These are phyloP conservation scores for Trichoplusia ni DNA, from an alignment of 1,140 invertebrate species.

Conservation along the genomic window DNA sequence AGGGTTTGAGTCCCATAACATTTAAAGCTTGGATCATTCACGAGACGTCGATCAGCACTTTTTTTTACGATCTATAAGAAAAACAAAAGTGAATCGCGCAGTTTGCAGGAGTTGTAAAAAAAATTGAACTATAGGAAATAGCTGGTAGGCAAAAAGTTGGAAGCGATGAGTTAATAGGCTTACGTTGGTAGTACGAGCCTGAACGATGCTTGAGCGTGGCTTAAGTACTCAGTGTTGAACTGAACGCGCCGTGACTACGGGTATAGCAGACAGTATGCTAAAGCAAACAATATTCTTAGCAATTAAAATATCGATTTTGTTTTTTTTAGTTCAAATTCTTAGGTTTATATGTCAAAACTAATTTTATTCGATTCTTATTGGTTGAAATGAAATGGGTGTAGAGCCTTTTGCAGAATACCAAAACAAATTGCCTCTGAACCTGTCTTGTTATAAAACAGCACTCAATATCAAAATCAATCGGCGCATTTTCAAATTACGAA, in stretches of 20 bases:
- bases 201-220: not conserved
- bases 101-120: not conserved
- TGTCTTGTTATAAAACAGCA: no score
- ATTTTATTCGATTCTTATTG: no score
- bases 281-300: no score
- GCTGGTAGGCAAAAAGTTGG: constrained; percentile 2
- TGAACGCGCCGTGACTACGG: not conserved
- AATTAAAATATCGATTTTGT: no score
- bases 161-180: not conserved
- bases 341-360: no score
- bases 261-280: no score
- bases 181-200: not conserved
- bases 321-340: no score
- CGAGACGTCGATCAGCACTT: not conserved
- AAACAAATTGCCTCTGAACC: no score
- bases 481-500: no score
- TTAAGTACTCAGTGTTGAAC: not conserved
- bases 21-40: constrained; percentile 3
- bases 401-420: no score
- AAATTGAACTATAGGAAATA: not conserved
- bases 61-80: not conserved
- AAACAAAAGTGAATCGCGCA: not conserved
- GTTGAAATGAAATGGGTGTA: no score
- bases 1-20: not conserved
- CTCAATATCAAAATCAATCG: no score